Evolutionary conservation across 2,797 vertebrate genomes (phyloP), one percentile per base, ranked within the genome.

Genomic region (Lycodopsis pacificus): DNA sequence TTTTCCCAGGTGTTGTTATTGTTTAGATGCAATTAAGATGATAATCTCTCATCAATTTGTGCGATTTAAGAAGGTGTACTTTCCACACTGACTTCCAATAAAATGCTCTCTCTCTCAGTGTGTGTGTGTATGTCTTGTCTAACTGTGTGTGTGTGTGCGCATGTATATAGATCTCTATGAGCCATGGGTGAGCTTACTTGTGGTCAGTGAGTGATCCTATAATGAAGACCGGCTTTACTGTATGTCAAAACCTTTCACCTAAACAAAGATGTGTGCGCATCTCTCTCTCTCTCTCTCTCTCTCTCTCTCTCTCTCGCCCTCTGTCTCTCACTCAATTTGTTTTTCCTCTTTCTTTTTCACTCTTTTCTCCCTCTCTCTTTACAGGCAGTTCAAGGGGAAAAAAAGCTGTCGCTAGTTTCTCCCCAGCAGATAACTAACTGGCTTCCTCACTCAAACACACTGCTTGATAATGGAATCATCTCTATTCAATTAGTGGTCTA

Each of bases 401-500:
- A 59, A 42, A 27, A 19, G 27, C 42, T 15, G 32, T 80, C 64
- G 68, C 73, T 78, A 22, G 27, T 38, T 64, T 81, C 87, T 80
- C 76, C 79, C 70, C 87, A 85, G 70, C 61, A 80, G 90, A 91
- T 90, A 92, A 90, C 91, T 91, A 89, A 91, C 88, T 86, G 84
- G 77, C 77, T 91, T 90, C 73, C 72, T 85, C 88, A 81, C 85
- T 90, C 88, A 89, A 85, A 91, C 90, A 89, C 89, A 93, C 91
- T 85, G 87, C 88, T 79, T 93, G 87, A 92, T 92, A 94, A 94
- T 93, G 84, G 84, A 92, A 90, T 93, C 86, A 92, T 91, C 90
- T 88, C 90, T 86, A 90, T 92, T 93, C 89, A 92, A 90, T 93
- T 94, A 93, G 86, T 85, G 88, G 79, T 86, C 71, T 85, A 84